Evolutionary conservation across 2,888 invertebrate genomes (phyloP), one percentile per base, ranked within the genome.

Genomic region (Drosophila paranaensis): DNA sequence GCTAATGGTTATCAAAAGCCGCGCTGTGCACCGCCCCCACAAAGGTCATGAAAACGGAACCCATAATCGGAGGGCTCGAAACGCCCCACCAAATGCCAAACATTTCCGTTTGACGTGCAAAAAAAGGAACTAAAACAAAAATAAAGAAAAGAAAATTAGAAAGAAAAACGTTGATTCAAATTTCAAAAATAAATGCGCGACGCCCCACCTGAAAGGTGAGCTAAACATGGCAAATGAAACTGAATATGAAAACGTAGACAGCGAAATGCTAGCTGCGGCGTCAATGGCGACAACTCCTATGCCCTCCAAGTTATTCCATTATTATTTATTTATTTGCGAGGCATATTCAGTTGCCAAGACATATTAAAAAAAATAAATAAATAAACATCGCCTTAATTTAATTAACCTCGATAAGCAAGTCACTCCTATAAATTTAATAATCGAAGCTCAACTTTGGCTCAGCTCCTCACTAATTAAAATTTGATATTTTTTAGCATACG

Each of bases 101-200:
- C 64, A 80, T 77, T 84, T 81, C 74, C 84, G 60, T 72, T 71
- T 65, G 78, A 63, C 66, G 71, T 74, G 72, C 68, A 72, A 71
- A 74, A 68, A 42, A 58, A 51, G 46, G 0, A 48, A 48, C 5
- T n/a, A 30, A 10, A 30, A 30, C 48, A 30, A 30, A 48, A 48
- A 30, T 40, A 48, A 57, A 50, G 50, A 71, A 67, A 57, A 45
- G 60, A 67, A 54, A 54, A 40, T 54, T 54, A n/a, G 54, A 54
- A 81, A 54, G 65, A 61, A 76, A 68, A 66, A 66, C 60, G 69
- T 56, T 76, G 81, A 81, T 76, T 81, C 71, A 69, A 87, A 77
- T 87, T 84, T 87, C 82, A 48, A 69, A 83, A 83, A 86, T 61
- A 81, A 57, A 84, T 74, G 65, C 43, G 51, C 62, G 56, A 58